Evolutionary conservation across 2,888 invertebrate species (phyloP).

Genomic region (Morpho helenor): DNA sequence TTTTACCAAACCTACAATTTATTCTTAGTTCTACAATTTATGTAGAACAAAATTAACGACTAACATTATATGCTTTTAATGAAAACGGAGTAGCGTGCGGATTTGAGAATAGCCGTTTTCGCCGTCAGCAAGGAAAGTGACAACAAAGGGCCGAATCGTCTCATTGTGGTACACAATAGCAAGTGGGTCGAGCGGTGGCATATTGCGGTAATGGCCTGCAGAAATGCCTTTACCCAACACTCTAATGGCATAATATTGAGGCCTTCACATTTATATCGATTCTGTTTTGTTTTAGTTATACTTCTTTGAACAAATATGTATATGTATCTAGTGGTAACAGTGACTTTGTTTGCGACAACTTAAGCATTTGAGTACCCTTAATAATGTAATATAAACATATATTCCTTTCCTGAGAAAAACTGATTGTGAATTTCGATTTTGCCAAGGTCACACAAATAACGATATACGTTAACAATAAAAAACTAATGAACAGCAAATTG

Average conservation of each 20-base stretch:
- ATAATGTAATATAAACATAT: too few species aligned
- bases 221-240: constrained; percentile 11
- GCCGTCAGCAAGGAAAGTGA: constrained; percentile 38
- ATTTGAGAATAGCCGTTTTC: background rate
- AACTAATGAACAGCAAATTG: too few species aligned
- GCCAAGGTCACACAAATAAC: too few species aligned
- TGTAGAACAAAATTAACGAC: background rate
- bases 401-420: too few species aligned
- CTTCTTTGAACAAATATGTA: too few species aligned
- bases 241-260: constrained; percentile 1
- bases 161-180: constrained; percentile 52
- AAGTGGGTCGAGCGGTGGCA: constrained; percentile 47
- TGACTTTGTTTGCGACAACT: too few species aligned
- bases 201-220: constrained; percentile 39
- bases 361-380: too few species aligned
- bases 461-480: too few species aligned
- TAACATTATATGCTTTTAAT: background rate
- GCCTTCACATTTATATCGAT: background rate
- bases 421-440: too few species aligned
- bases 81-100: background rate
- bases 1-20: background rate
- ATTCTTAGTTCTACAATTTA: too few species aligned
- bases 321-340: too few species aligned
- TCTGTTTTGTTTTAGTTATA: too few species aligned
- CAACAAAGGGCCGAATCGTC: constrained; percentile 65